Conservation (phyloP, 1,140 invertebrate species). For the Pantala flavescens region DNA sequence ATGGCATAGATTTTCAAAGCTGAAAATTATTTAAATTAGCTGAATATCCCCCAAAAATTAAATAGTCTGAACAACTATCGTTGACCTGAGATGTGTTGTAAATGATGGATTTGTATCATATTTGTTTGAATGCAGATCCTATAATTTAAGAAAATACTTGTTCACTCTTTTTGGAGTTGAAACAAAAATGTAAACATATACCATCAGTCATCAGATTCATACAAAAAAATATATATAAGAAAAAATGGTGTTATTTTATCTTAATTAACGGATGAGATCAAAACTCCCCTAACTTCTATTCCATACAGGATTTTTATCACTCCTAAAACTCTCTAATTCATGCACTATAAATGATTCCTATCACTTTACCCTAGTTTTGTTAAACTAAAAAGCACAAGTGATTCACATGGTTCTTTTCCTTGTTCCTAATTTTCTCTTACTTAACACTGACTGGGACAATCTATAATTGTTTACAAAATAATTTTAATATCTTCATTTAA, state of each 20-base stretch:
- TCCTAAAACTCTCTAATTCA: background rate
- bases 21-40: background rate
- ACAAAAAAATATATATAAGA: background rate
- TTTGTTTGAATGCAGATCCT: background rate
- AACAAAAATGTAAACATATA: background rate
- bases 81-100: background rate
- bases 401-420: background rate
- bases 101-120: background rate
- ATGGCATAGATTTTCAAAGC: background rate
- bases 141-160: background rate
- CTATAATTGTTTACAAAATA: no score
- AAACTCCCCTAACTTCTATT: background rate
- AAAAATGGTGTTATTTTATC: constrained; percentile 4
- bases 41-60: background rate
- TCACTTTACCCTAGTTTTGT: background rate
- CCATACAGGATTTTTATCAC: background rate
- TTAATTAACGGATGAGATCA: background rate
- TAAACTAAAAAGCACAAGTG: background rate
- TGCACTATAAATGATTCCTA: background rate
- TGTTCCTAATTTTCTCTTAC: background rate
- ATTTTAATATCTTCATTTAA: background rate
- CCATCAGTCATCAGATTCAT: constrained; percentile 1
- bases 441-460: background rate
- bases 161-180: constrained; percentile 1
- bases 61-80: background rate